Conservation (phyloP, 2,888 invertebrate species). For the Muscina levida region DNA sequence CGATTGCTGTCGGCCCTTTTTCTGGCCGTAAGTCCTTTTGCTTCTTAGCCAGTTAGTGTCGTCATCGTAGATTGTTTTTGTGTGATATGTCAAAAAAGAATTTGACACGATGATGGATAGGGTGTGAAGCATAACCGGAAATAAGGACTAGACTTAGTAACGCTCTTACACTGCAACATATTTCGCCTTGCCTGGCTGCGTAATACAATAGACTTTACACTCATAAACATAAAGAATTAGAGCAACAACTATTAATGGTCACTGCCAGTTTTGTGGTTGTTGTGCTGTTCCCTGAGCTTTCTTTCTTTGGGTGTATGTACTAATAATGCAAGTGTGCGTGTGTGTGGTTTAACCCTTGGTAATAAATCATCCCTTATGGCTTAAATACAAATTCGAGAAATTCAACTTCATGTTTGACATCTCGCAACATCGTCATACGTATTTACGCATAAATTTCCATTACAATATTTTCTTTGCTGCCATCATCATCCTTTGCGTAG, state of each 20-base stretch:
- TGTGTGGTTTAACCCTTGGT: slow-evolving; percentile 46
- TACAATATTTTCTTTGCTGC: slow-evolving; percentile 27
- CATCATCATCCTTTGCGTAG: not conserved
- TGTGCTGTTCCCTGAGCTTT: not conserved
- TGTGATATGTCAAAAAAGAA: slow-evolving; percentile 76
- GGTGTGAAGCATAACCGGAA: slow-evolving; percentile 58
- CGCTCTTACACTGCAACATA: not conserved
- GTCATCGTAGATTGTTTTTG: slow-evolving; percentile 65
- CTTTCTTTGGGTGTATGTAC: slow-evolving; percentile 36
- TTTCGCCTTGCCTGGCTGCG: not conserved
- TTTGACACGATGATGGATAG: slow-evolving; percentile 76
- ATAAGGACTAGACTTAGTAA: slow-evolving; percentile 35
- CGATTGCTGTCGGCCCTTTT: not conserved
- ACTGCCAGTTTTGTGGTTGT: not conserved
- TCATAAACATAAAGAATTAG: too few relatives aligned
- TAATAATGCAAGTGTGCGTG: not conserved
- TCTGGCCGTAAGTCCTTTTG: not conserved
- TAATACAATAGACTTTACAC: not conserved
- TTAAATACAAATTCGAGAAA: slow-evolving; percentile 33
- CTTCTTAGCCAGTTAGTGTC: not conserved
- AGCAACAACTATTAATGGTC: too few relatives aligned
- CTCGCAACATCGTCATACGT: slow-evolving; percentile 32
- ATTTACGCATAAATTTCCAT: slow-evolving; percentile 62
- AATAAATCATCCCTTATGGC: slow-evolving; percentile 64
- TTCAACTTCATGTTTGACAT: slow-evolving; percentile 35